Percentiles rank a stretch among this genome's conserved stretches.
Conservation (phyloP, 2,888 invertebrate genomes). For the Drosophila ustulata region DNA sequence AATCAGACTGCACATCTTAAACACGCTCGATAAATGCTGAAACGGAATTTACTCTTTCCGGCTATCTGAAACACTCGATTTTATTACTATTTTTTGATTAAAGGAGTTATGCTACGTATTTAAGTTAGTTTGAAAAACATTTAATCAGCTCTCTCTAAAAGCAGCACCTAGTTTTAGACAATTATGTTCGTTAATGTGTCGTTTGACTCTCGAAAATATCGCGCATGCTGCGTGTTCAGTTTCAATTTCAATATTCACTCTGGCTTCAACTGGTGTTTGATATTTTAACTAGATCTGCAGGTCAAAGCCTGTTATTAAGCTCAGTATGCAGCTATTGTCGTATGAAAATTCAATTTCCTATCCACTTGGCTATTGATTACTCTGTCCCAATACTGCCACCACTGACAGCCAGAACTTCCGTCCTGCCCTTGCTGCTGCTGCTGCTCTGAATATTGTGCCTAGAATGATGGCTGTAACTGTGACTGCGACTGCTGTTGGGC, state of each 20-base stretch:
- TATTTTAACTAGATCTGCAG: constrained; percentile 1
- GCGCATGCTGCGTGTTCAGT: no score
- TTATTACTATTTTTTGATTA: no score
- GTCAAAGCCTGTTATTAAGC: constrained; percentile 6
- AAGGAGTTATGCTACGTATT: no score
- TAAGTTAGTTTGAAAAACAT: no score
- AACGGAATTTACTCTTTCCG: no score
- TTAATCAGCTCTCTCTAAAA: no score
- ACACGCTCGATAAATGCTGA: background rate
- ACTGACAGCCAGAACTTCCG: constrained; percentile 46
- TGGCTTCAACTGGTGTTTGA: background rate
- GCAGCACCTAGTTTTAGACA: no score
- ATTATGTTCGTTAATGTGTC: background rate
- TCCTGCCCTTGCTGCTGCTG: constrained; percentile 14
- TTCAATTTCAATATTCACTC: background rate
- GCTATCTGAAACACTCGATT: no score
- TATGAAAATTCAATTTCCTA: constrained; percentile 72
- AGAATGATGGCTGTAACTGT: background rate
- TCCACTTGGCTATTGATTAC: constrained; percentile 66
- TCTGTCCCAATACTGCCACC: constrained; percentile 47
- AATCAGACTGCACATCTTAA: constrained; percentile 5
- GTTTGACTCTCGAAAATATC: background rate
- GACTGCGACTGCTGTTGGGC: constrained; percentile 41
- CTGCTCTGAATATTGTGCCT: background rate
- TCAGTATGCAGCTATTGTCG: constrained; percentile 33